Conservation (phyloP, 53 echinoderm and acorn worm genomes). For the Henricia sp. region DNA sequence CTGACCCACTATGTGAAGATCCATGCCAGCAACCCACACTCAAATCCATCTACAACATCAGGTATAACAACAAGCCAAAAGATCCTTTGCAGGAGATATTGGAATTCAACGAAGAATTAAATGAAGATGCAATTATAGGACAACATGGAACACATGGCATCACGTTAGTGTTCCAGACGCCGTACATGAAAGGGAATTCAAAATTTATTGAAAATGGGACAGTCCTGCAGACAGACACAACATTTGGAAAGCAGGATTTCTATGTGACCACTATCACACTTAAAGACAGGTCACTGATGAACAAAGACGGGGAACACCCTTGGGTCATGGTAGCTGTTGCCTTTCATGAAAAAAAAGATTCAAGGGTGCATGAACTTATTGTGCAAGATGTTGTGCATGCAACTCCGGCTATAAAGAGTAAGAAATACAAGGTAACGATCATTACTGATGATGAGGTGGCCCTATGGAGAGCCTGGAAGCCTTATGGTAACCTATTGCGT, state of each 20-base stretch:
- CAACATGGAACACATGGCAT: slow-evolving; percentile 50
- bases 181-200: slow-evolving; percentile 38
- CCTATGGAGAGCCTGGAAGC: slow-evolving; percentile 59
- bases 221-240: slow-evolving; percentile 49
- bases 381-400: slow-evolving; percentile 44
- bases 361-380: slow-evolving; percentile 50
- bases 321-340: slow-evolving; percentile 54
- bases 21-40: slow-evolving; percentile 46
- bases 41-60: slow-evolving; percentile 53
- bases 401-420: slow-evolving; percentile 35
- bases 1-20: slow-evolving; percentile 45
- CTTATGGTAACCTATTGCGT: slow-evolving; percentile 44
- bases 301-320: slow-evolving; percentile 25
- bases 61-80: slow-evolving; percentile 20
- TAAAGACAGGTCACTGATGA: slow-evolving; percentile 26
- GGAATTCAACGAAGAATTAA: slow-evolving; percentile 48
- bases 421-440: slow-evolving; percentile 34
- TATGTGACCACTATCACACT: slow-evolving; percentile 29
- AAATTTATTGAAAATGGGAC: slow-evolving; percentile 35
- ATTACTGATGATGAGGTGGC: slow-evolving; percentile 52
- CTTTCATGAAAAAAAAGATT: slow-evolving; percentile 48
- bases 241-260: slow-evolving; percentile 55
- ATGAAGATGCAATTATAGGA: slow-evolving; percentile 28
- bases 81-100: slow-evolving; percentile 58
- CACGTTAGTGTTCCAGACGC: slow-evolving; percentile 47